phyloP scores from a whole-genome alignment of 2,888 invertebrate genomes.

The Oeneis ivallda region DNA sequence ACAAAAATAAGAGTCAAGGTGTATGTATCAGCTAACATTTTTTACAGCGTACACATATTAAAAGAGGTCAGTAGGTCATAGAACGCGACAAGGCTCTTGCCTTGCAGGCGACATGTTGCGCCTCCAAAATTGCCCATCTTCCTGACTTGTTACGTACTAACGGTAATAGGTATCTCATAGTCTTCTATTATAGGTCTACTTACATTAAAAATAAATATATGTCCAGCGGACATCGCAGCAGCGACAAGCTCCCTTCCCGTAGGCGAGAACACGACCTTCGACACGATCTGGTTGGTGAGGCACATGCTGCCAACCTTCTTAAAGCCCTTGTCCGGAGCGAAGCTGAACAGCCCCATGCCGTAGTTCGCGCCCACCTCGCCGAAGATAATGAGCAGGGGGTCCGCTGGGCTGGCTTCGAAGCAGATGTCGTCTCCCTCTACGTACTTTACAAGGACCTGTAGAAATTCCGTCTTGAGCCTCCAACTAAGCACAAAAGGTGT shows the following conservation, averaged over 20 bases:
- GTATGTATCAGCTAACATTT: too few relatives aligned
- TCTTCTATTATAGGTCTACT: too few relatives aligned
- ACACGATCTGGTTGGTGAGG: conserved; percentile 71
- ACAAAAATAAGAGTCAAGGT: too few relatives aligned
- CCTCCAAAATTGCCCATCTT: too few relatives aligned
- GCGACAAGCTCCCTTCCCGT: conserved; percentile 61
- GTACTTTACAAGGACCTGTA: conserved; percentile 55
- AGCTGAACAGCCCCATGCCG: conserved; percentile 56
- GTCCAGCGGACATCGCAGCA: conserved; percentile 72
- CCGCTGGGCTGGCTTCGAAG: conserved; percentile 64
- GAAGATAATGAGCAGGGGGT: conserved; percentile 58
- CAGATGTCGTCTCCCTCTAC: conserved; percentile 58
- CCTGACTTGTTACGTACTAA: too few relatives aligned
- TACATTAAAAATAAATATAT: conserved; percentile 69
- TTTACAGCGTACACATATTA: too few relatives aligned
- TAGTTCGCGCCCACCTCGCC: conserved; percentile 61
- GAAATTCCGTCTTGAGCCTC: too few relatives aligned
- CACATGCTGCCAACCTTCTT: conserved; percentile 48
- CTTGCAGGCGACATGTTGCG: too few relatives aligned
- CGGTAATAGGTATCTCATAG: too few relatives aligned
- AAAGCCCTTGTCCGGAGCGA: conserved; percentile 37
- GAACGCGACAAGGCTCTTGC: too few relatives aligned
- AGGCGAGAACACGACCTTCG: conserved; percentile 61
- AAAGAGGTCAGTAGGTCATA: too few relatives aligned
- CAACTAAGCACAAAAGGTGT: too few relatives aligned